Evolutionary conservation across 2,113 vertebrate genomes (phyloP), one percentile per base, ranked within the genome.

Genomic region (Gavialis gangeticus): DNA sequence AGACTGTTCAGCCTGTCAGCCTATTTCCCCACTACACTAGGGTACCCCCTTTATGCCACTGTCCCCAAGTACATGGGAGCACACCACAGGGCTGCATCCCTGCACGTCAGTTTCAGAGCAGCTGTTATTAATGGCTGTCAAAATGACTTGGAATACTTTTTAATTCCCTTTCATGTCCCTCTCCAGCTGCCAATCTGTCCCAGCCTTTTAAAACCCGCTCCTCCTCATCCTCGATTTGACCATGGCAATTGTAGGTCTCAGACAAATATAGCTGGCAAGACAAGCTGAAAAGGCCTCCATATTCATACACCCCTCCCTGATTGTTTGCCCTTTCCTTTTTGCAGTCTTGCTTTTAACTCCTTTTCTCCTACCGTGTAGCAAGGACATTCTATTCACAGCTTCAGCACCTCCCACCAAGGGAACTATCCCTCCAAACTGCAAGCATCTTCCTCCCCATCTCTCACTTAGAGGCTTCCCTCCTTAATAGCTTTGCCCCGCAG

Each of bases 11-110:
- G 46, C 37, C 37, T 46, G 37, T 46, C 37, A 46, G 37, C 46
- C 8, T 46, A 46, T 46, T 46, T 46, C 46, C 37, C 3, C 59
- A 4, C 2, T 0, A 63, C 3, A 0, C 28, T 5, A 4, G 24
- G 16, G 79, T 84, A 57, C 30, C 10, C 28, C 17, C 12, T 30
- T 22, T 22, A 10, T 22, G 60, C 10, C n/a, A 10, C 21, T 34
- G 30, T 54, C 27, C 59, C n/a, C 37, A 9, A 12, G 11, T 8
- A 73, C 73, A 0, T 0, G 7, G 28, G 0, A 64, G 54, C 54
- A 76, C n/a, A 63, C 75, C 30, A 14, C 0, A 0, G 60, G 37
- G 28, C 75, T 81, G 56, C 55, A 60, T 2, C 12, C 66, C 10
- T 19, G 10, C 28, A 55, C 22, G 4, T 22, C 21, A 2, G 16